Base-by-base conservation (phyloP, 2,113 vertebrate species). In the Alethe castanea region DNA sequence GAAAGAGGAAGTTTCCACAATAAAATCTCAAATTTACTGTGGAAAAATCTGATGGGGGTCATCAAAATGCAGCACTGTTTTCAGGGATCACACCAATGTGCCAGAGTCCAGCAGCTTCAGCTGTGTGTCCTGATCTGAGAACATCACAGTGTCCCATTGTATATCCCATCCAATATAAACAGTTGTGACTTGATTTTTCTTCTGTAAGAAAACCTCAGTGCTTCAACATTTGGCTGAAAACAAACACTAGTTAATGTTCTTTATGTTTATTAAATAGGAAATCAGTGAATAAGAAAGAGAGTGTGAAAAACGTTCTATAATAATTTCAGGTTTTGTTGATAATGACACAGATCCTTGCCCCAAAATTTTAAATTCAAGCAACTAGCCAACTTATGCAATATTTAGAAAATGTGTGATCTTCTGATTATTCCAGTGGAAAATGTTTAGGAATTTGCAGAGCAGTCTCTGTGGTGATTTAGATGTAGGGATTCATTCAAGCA, bases 231-330 rank as follows among this genome's bases (percentile, higher is more conserved):
- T 89, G 84, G 56, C 88, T 81, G 74, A 89, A 94, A 95, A 76
- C 65, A 86, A 94, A 92, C 12, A 23, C 56, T 48, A 81, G 31
- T 74, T 89, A 85, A 71, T 65, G 57, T 82, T 93, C 93, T 95
- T 95, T 79, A 86, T 93, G 71, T 61, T 73, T 89, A 35, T 92
- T 81, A 92, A 96, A 91, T 94, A 89, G 83, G 53, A 95, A 95
- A 91, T 91, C 84, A 95, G 90, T 79, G 81, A 89, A 71, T 64
- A 81, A 85, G 65, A 94, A 84, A 61, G 57, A 74, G 25, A 92
- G 77, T 84, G 84, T 86, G 73, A 95, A 62, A 77, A 89, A 78
- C 1, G 45, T 45, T 86, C 61, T 64, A 86, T 85, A 95, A 81
- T 91, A 81, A 88, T 87, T 79, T 76, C 47, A 56, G 42, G 54